These are phyloP conservation scores for Pristionchus mayeri DNA, from an alignment of 2,888 invertebrate genomes.

Conservation along the genomic window DNA sequence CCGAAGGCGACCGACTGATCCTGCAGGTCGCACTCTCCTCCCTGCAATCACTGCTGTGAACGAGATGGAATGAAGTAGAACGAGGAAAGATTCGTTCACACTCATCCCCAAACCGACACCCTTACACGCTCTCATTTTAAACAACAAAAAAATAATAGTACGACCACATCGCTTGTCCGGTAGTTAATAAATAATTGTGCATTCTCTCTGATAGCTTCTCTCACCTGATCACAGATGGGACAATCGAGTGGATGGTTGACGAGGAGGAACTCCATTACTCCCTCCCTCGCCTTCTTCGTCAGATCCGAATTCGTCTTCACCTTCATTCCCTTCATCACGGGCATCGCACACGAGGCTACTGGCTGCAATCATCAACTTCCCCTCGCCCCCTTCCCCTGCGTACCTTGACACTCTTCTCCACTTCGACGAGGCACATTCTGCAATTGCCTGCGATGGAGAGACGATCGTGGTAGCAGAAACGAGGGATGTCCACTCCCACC, in stretches of 20 bases:
- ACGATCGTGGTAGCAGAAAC: slow-evolving; percentile 99
- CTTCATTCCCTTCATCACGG: slow-evolving; percentile 97
- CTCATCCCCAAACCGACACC: not conserved
- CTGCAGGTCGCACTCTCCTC: slow-evolving; percentile 84
- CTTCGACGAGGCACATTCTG: slow-evolving; percentile 99
- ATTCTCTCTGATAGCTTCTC: no score
- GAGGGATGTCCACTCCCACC: slow-evolving; percentile 96
- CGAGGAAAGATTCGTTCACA: not conserved
- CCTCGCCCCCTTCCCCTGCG: no score
- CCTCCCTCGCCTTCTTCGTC: slow-evolving; percentile 80
- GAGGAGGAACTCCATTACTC: slow-evolving; percentile 98
- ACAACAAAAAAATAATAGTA: not conserved
- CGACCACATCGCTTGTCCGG: no score
- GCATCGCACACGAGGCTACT: slow-evolving; percentile 99
- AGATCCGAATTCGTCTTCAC: slow-evolving; percentile 94
- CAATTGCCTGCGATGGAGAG: slow-evolving; percentile 99
- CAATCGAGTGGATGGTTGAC: slow-evolving; percentile 99
- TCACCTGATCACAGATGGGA: slow-evolving; percentile 95
- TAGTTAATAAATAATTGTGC: not conserved
- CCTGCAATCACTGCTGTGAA: slow-evolving; percentile 65
- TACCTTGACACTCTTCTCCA: slow-evolving; percentile 94
- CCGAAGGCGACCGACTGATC: slow-evolving; percentile 99
- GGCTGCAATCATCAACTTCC: slow-evolving; percentile 82
- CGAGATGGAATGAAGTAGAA: not conserved
- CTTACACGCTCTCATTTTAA: not conserved